Evolutionary conservation across 92 coral and sea anemone genomes (phyloP).

Genomic region (Blastomussa wellsi): DNA sequence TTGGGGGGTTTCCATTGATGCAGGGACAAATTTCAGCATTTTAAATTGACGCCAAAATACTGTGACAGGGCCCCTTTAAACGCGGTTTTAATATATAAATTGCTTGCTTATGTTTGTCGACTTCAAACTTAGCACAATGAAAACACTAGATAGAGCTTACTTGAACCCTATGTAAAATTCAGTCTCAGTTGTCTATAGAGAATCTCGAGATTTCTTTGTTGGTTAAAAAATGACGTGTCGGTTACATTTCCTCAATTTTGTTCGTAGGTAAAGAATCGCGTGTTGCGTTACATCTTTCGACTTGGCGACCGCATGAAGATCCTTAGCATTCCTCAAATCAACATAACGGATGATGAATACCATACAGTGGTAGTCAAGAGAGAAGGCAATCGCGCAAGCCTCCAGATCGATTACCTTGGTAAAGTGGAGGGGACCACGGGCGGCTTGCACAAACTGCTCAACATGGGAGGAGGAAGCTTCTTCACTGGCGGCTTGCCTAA

Average conservation of each 20-base stretch:
- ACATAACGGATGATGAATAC: slow-evolving; percentile 85
- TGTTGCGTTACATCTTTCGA: slow-evolving; percentile 85
- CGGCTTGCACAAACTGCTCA: slow-evolving; percentile 78
- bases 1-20: too few species aligned
- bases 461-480: slow-evolving; percentile 94
- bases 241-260: neutral
- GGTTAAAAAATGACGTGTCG: neutral
- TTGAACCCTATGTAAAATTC: too few species aligned
- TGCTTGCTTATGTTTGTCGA: too few species aligned
- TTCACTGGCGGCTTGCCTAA: slow-evolving; percentile 88
- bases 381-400: slow-evolving; percentile 81
- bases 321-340: slow-evolving; percentile 78
- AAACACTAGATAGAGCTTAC: too few species aligned
- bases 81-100: too few species aligned
- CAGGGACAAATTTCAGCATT: too few species aligned
- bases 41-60: too few species aligned
- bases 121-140: too few species aligned
- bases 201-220: too few species aligned
- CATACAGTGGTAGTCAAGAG: slow-evolving; percentile 79
- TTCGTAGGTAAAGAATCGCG: slow-evolving; percentile 66
- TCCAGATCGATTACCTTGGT: slow-evolving; percentile 87
- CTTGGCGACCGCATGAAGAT: slow-evolving; percentile 94
- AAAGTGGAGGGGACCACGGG: slow-evolving; percentile 81
- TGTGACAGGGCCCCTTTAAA: too few species aligned
- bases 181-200: too few species aligned